Base-by-base conservation (phyloP, 2,888 invertebrate genomes). In the Hecatera dysodea region DNA sequence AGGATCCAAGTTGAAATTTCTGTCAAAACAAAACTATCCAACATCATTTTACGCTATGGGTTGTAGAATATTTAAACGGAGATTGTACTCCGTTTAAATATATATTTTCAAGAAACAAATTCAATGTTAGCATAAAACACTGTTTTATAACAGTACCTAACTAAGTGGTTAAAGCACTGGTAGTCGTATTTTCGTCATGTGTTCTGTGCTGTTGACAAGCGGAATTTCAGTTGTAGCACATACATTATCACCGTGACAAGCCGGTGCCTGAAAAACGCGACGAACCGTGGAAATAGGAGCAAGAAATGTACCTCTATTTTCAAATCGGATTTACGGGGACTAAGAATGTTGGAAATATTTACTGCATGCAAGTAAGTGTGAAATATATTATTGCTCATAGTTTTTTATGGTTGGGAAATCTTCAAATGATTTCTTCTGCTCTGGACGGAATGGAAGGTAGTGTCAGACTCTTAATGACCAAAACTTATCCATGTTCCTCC, bases 161-260 rank as follows among this genome's bases (percentile, higher is more conserved):
- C n/a, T n/a, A 2, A 29, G 44, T 22, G 22, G 12, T 60, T 53
- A 52, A 55, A 69, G 12, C 24, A 75, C 19, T 44, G 17, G 11
- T 12, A 42, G 39, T 61, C 78, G 78, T 81, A 78, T 74, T 55
- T 74, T 65, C 60, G 9, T 61, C 72, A 77, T n/a, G 56, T 56
- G 69, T 68, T 66, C 42, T 59, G n/a, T 64, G 44, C 24, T 33
- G 68, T 62, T 72, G 77, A 72, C 81, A 73, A 53, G 63, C 60
- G 63, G 67, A 80, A 77, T 72, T 83, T 66, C 81, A 65, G 52
- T 36, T 52, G 68, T 62, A 62, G 46, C 42, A 48, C 66, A 80
- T 71, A 68, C 53, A 66, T 81, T 81, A 75, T 73, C 67, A 53
- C 67, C 55, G 53, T 66, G 80, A 62, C 67, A 72, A 71, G 22